phyloP scores from a whole-genome alignment of 2,888 invertebrate genomes.

The Willowsia nigromaculata region DNA sequence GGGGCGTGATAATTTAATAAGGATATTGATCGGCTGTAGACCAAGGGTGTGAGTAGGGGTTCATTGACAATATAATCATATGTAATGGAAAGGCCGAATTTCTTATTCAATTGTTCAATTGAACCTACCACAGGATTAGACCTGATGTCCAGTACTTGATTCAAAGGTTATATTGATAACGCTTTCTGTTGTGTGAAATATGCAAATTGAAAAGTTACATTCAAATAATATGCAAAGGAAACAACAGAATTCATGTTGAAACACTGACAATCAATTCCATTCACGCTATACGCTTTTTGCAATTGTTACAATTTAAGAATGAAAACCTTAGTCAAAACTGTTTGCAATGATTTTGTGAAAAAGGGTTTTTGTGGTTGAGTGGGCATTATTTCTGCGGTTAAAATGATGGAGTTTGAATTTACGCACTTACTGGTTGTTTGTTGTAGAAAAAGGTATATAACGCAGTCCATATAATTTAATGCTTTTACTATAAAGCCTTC shows the following conservation, averaged over 20 bases:
- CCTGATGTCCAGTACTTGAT: too few species aligned
- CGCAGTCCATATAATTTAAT: background rate
- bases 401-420: background rate
- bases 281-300: too few species aligned
- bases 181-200: too few species aligned
- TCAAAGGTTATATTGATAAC: too few species aligned
- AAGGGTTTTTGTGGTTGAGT: conserved; percentile 42
- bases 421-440: background rate
- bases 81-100: background rate
- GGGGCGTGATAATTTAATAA: background rate
- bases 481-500: background rate
- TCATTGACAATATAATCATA: background rate
- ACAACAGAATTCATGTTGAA: too few species aligned
- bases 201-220: too few species aligned
- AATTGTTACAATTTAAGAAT: too few species aligned
- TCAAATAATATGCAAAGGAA: too few species aligned
- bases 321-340: background rate
- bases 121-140: too few species aligned
- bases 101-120: background rate
- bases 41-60: background rate
- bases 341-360: conserved; percentile 48
- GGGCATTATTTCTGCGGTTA: conserved; percentile 45
- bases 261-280: too few species aligned
- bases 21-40: background rate
- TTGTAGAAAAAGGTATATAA: background rate